phyloP scores from a whole-genome alignment of 2,888 invertebrate species.

The Girardia tigrina region DNA sequence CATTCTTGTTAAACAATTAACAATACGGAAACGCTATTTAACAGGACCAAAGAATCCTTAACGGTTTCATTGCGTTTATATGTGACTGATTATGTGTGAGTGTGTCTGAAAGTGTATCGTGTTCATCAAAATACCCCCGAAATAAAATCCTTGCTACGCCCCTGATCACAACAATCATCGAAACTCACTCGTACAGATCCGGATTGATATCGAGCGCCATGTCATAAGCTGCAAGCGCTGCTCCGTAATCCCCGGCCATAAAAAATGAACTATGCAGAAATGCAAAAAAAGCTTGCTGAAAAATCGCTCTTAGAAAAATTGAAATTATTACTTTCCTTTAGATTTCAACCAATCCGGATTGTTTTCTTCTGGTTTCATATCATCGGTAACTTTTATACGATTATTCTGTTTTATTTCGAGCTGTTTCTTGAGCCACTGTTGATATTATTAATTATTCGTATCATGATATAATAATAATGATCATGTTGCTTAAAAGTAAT shows the following conservation, averaged over 20 bases:
- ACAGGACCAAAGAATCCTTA: too few relatives aligned
- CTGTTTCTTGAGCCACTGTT: neutral
- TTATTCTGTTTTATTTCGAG: neutral
- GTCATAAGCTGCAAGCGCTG: neutral
- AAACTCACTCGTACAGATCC: neutral
- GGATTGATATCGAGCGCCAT: neutral
- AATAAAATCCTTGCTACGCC: too few relatives aligned
- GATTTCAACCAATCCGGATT: neutral
- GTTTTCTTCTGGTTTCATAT: neutral
- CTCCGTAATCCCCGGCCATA: neutral
- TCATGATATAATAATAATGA: too few relatives aligned
- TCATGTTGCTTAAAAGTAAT: too few relatives aligned
- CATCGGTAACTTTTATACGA: neutral
- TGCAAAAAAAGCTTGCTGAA: neutral
- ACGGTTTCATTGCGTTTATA: too few relatives aligned
- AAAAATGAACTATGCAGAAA: neutral
- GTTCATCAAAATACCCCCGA: too few relatives aligned
- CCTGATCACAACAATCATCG: too few relatives aligned
- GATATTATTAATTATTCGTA: neutral
- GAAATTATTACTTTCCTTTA: neutral
- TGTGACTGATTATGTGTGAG: too few relatives aligned
- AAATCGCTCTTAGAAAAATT: neutral
- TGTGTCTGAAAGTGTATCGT: too few relatives aligned
- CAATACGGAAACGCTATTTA: too few relatives aligned
- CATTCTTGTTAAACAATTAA: too few relatives aligned